phyloP scores from a whole-genome alignment of 2,888 invertebrate genomes.

The Myopa testacea region DNA sequence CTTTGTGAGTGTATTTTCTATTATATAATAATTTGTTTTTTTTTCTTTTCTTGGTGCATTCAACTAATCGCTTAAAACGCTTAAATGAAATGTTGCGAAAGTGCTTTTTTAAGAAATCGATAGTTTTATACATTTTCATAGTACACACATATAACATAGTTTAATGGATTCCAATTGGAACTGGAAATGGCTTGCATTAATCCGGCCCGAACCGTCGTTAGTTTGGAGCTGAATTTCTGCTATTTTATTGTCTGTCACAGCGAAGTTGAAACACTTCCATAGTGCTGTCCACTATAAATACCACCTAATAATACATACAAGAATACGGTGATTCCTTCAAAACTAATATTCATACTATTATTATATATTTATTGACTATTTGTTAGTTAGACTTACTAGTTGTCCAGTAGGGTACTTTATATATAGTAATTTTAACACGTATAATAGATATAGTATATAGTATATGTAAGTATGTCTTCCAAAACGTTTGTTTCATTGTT shows the following conservation, averaged over 20 bases:
- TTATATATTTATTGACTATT: neutral
- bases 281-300: slow-evolving; percentile 39
- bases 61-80: too few relatives aligned
- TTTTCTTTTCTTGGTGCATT: neutral
- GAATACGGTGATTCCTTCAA: too few relatives aligned
- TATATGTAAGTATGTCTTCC: slow-evolving; percentile 60
- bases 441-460: neutral
- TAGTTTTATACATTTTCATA: slow-evolving; percentile 56
- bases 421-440: neutral
- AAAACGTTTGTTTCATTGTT: slow-evolving; percentile 55
- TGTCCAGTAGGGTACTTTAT: neutral
- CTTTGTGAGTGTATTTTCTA: slow-evolving; percentile 9
- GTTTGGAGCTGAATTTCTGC: slow-evolving; percentile 34
- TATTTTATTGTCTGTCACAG: slow-evolving; percentile 69
- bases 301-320: slow-evolving; percentile 34
- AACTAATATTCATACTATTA: too few relatives aligned
- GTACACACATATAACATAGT: slow-evolving; percentile 53
- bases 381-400: slow-evolving; percentile 17
- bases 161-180: slow-evolving; percentile 59
- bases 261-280: slow-evolving; percentile 55
- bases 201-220: slow-evolving; percentile 41
- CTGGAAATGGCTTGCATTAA: slow-evolving; percentile 47
- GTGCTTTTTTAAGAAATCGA: slow-evolving; percentile 40
- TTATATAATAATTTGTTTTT: neutral
- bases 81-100: slow-evolving; percentile 37